phyloP scores from a whole-genome alignment of 2,113 vertebrate species.

The Lepidiolamprologus cunningtoni region DNA sequence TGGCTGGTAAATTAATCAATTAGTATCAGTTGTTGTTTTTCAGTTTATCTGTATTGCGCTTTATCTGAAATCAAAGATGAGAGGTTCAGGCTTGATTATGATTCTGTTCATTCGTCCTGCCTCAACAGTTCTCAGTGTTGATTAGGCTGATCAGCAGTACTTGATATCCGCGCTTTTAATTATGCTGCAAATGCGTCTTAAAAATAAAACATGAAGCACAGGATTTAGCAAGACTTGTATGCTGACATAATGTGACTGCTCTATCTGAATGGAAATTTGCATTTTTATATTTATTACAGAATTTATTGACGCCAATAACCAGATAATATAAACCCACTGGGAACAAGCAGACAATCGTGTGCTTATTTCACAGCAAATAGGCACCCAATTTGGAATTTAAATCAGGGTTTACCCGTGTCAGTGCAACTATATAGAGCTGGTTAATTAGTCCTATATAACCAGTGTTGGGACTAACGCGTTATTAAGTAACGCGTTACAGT shows the following conservation, averaged over 20 bases:
- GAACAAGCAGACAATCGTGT: not conserved
- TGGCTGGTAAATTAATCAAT: not conserved
- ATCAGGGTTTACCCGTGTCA: not conserved
- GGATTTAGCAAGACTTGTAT: not conserved
- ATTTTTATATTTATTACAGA: not conserved
- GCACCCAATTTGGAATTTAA: not conserved
- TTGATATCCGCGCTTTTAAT: not conserved
- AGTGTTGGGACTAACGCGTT: no score
- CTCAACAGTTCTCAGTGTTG: not conserved
- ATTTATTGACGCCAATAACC: not conserved
- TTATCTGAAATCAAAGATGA: not conserved
- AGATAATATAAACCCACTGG: not conserved
- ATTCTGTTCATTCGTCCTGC: not conserved
- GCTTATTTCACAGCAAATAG: not conserved
- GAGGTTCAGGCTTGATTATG: not conserved
- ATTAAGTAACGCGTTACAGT: no score
- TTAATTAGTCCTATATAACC: not conserved
- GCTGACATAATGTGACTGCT: not conserved
- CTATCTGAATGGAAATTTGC: not conserved
- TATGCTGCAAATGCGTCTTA: not conserved
- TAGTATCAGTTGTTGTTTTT: not conserved
- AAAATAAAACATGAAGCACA: not conserved
- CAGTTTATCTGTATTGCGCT: not conserved
- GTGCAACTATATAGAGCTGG: not conserved
- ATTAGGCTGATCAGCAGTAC: conserved; percentile 2